Evolutionary conservation across 2,113 vertebrate species (phyloP).

Genomic region (Oreochromis niloticus): DNA sequence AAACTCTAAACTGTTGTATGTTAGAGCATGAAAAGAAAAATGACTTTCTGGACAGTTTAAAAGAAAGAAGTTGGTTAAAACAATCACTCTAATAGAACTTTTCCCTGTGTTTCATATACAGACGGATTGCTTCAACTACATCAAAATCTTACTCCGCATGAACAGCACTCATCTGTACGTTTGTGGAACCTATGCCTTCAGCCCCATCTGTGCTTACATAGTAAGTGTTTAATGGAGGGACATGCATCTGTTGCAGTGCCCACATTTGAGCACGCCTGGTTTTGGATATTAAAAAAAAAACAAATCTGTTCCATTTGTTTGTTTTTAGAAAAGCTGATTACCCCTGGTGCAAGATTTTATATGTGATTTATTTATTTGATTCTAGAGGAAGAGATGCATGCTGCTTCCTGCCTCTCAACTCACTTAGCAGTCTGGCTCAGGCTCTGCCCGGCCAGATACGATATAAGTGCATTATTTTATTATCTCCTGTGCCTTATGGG

Average conservation of each 20-base stretch:
- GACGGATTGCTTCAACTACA: constrained; percentile 97
- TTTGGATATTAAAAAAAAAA: constrained; percentile 10
- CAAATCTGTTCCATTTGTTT: neutral
- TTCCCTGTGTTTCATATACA: constrained; percentile 48
- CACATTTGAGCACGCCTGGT: neutral
- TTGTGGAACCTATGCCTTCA: constrained; percentile 94
- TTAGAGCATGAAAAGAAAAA: neutral
- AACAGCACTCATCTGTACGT: constrained; percentile 89
- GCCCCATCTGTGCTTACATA: constrained; percentile 87
- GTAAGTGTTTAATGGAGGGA: constrained; percentile 72
- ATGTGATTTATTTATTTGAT: constrained; percentile 16
- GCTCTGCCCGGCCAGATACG: constrained; percentile 14
- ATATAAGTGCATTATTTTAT: constrained; percentile 47
- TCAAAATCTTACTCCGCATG: constrained; percentile 88
- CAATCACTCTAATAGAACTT: neutral
- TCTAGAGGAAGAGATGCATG: constrained; percentile 9
- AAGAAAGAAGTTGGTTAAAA: neutral
- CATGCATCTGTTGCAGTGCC: neutral
- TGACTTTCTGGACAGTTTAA: neutral
- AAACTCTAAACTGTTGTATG: neutral
- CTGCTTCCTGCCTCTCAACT: constrained; percentile 40
- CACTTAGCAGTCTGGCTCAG: constrained; percentile 40
- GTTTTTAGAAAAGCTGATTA: neutral
- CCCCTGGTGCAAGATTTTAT: neutral
- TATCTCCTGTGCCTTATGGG: constrained; percentile 11